Base-by-base conservation (phyloP, 2,113 vertebrate species). In the Bubo scandiacus region DNA sequence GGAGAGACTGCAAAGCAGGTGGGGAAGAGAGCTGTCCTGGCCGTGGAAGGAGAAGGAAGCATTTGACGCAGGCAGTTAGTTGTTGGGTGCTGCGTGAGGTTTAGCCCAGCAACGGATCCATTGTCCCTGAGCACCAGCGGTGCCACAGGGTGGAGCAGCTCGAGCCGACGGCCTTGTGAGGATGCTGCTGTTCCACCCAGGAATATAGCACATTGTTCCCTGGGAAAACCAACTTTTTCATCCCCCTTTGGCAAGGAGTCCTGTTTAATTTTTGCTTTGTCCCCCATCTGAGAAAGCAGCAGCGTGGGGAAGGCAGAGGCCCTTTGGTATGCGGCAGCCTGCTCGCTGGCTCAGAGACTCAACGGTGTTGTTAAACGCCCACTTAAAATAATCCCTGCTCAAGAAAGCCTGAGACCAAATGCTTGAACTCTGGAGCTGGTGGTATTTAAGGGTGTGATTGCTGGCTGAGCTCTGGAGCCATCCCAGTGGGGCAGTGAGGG, bases 91-190 rank as follows among this genome's bases (percentile, higher is more conserved):
- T 49, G 7, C 3, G 1, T 27, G 49, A 36, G 32, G 11, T 62
- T 85, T 84, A 59, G 72, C 38, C 26, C 5, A 14, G 36, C 34
- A 32, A 19, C 16, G 8, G 27, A 25, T 71, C 74, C 42, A 6
- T 86, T 10, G 1, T 66, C 51, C 72, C 34, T 36, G 59, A 73
- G 26, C 1, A 5, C 49, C 55, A 42, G 43, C 2, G 2, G 10
- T 75, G 54, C 66, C 62, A 43, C 78, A 52, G 58, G 54, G 66
- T 63, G 67, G 75, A 73, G 68, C 72, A 90, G 58, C 71, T 61
- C 0, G 2, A 93, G 75, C 72, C 9, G 2, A 52, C 12, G 16
- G 51, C 67, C 21, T 73, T 0, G 0, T 38, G 49, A 51, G 29
- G 45, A 52, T 62, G 34, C 65, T 59, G n/a, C 47, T 15, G 27